Percentiles rank a stretch among this genome's conserved stretches.
Evolutionary conservation across 2,888 invertebrate genomes (phyloP).

Genomic region (Callinectes sapidus): DNA sequence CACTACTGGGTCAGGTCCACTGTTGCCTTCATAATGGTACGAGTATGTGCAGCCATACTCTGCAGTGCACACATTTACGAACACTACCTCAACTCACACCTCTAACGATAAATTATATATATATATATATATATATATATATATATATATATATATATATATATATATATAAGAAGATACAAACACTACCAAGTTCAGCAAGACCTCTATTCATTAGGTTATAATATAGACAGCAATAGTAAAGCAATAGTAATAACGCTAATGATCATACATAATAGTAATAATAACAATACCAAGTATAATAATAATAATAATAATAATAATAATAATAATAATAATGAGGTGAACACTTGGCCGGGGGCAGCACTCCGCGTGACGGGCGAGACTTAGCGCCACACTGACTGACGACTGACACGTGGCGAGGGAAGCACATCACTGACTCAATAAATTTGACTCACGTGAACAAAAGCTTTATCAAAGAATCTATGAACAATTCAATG

Average conservation of each 20-base stretch:
- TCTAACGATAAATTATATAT: not conserved
- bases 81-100: not conserved
- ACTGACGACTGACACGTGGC: too few species aligned
- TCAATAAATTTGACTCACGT: too few species aligned
- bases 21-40: not conserved
- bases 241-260: not conserved
- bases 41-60: not conserved
- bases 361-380: too few species aligned
- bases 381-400: too few species aligned
- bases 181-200: not conserved
- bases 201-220: not conserved
- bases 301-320: not conserved
- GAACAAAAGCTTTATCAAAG: too few species aligned
- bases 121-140: conserved; percentile 41
- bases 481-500: too few species aligned
- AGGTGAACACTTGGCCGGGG: not conserved
- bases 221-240: not conserved
- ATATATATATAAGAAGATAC: conserved; percentile 38
- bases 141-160: conserved; percentile 37
- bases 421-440: too few species aligned
- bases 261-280: not conserved
- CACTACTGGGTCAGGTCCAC: not conserved
- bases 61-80: not conserved
- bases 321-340: not conserved
- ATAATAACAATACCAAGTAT: not conserved